A percentile compares a stretch with the other conserved stretches of the same genome.
phyloP scores from a whole-genome alignment of 2,888 invertebrate species.

The Sialis fuliginosa region DNA sequence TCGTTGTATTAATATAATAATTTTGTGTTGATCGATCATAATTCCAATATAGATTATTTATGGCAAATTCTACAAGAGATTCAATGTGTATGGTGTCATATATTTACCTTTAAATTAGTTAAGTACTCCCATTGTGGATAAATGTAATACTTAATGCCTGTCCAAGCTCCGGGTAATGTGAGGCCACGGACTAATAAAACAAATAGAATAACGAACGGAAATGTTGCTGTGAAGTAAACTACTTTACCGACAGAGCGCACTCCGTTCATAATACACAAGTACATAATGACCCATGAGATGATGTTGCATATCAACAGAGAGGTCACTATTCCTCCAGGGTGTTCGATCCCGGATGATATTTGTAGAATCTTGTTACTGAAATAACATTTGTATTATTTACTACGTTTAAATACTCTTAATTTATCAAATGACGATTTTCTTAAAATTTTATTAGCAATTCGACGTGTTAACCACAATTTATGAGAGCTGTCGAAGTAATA shows the following conservation, averaged over 20 bases:
- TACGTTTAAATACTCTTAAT: too few relatives aligned
- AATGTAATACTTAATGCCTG: slow-evolving; percentile 60
- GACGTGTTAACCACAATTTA: too few relatives aligned
- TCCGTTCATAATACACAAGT: slow-evolving; percentile 71
- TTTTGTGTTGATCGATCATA: too few relatives aligned
- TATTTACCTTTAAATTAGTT: slow-evolving; percentile 47
- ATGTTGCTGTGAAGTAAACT: slow-evolving; percentile 76
- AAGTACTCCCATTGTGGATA: slow-evolving; percentile 64
- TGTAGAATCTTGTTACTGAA: slow-evolving; percentile 60
- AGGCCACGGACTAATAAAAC: slow-evolving; percentile 58
- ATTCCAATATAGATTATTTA: too few relatives aligned
- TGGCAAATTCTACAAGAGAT: too few relatives aligned
- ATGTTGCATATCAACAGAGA: slow-evolving; percentile 56
- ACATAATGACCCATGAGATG: slow-evolving; percentile 65
- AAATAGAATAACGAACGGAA: slow-evolving; percentile 59
- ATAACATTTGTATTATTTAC: slow-evolving; percentile 13
- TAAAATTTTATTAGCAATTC: too few relatives aligned
- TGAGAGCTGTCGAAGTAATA: too few relatives aligned
- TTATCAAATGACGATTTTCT: too few relatives aligned
- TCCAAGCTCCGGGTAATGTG: slow-evolving; percentile 61
- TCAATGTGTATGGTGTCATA: too few relatives aligned
- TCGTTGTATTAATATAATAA: too few relatives aligned
- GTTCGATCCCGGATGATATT: slow-evolving; percentile 53
- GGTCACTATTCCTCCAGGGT: slow-evolving; percentile 65
- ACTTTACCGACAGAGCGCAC: slow-evolving; percentile 78